Conservation (phyloP, 2,888 invertebrate species). For the Lithophane leautieri region DNA sequence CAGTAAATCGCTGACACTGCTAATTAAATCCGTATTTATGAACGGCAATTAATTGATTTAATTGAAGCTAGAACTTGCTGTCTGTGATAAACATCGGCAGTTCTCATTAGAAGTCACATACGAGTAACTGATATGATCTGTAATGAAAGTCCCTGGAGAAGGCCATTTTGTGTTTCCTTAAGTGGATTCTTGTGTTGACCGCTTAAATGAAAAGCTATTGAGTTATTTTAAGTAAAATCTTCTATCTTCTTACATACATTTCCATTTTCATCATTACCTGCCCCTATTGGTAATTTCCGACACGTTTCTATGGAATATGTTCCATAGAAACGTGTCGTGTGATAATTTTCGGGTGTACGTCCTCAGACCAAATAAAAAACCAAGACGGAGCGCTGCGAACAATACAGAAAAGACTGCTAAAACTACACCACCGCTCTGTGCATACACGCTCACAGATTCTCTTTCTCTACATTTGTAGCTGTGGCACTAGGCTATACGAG, state of each 20-base stretch:
- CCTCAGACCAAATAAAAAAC: no score
- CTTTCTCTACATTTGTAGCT: neutral
- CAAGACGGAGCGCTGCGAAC: no score
- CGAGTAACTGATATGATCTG: constrained; percentile 24
- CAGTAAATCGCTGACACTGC: constrained; percentile 66
- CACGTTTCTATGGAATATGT: neutral
- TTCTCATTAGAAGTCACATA: constrained; percentile 29
- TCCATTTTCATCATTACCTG: neutral
- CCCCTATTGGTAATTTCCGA: neutral
- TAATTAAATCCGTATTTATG: constrained; percentile 58
- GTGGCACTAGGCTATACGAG: neutral
- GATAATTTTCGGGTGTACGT: no score
- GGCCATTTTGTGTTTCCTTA: constrained; percentile 16
- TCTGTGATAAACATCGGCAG: constrained; percentile 21
- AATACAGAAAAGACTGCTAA: no score
- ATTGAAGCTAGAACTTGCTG: constrained; percentile 28
- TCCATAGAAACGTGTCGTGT: no score
- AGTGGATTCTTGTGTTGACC: neutral
- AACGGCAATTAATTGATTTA: constrained; percentile 52
- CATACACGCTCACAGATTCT: no score
- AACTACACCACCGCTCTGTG: no score
- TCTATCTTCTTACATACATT: neutral
- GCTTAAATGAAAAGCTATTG: constrained; percentile 3
- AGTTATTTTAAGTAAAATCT: neutral
- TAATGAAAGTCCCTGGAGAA: constrained; percentile 21